Evolutionary conservation across 2,113 vertebrate species (phyloP).

Genomic region (Salvelinus alpinus): DNA sequence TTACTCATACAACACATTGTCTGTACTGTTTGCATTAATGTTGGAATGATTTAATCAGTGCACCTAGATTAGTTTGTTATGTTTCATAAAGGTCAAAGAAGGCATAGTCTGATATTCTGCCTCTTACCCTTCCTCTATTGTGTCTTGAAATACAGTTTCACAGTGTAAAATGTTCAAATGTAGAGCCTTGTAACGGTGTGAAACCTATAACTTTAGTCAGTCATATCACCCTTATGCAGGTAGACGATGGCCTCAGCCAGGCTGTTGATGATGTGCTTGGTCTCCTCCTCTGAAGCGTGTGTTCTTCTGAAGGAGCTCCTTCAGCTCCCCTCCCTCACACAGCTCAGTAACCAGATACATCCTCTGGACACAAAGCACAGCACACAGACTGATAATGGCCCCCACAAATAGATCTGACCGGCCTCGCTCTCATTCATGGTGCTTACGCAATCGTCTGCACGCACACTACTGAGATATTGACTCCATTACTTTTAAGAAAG

Average conservation of each 20-base stretch:
- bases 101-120: background rate
- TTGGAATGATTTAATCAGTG: slow-evolving; percentile 7
- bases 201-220: background rate
- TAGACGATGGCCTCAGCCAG: slow-evolving; percentile 77
- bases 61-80: background rate
- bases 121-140: background rate
- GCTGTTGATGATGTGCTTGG: slow-evolving; percentile 77
- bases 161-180: too few species aligned
- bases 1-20: slow-evolving; percentile 8
- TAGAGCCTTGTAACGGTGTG: too few species aligned
- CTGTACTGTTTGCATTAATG: slow-evolving; percentile 5
- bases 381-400: slow-evolving; percentile 23
- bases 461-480: background rate
- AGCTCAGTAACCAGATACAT: slow-evolving; percentile 85
- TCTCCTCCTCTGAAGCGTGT: slow-evolving; percentile 81
- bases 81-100: background rate
- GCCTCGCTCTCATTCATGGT: background rate
- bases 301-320: slow-evolving; percentile 74
- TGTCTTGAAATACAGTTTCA: background rate
- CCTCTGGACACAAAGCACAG: slow-evolving; percentile 68
- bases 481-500: background rate
- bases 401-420: slow-evolving; percentile 20
- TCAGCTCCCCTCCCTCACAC: slow-evolving; percentile 83
- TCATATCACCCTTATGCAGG: slow-evolving; percentile 76
- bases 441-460: background rate